Evolutionary conservation across 2,888 invertebrate species (phyloP), one percentile per base, ranked within the genome.

Genomic region (Drosophila recens): DNA sequence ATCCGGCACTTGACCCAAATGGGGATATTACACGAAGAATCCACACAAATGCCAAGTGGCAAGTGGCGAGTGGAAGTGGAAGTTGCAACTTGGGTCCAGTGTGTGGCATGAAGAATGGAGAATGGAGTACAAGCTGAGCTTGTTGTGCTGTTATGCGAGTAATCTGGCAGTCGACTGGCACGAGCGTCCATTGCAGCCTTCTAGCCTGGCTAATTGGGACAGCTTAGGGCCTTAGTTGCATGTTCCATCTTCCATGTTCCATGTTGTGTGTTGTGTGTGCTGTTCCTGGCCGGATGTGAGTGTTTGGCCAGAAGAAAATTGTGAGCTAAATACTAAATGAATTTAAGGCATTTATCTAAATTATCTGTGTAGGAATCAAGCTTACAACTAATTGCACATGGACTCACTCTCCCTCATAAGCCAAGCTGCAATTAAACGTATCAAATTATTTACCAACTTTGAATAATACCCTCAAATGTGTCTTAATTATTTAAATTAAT

Each of bases 161-260:
- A 80, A 67, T 65, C 62, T 75, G 72, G 59, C 65, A 66, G 58
- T 46, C 52, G 72, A 62, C 64, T 67, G 46, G 77, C 66, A 59
- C 62, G 59, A 43, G 83, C 67, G 62, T 75, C 61, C 53, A 59
- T 20, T 49, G 57, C 38, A 57, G 75, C 71, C 64, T 46, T 65
- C 33, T 48, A 65, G 57, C 67, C 63, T 27, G 45, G 67, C 71
- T 88, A 83, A 88, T 86, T 83, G 83, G 82, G 78, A 86, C 89
- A 83, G 77, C 74, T 86, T 70, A 70, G 54, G 67, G 69, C 56
- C 51, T 30, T 46, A 57, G 49, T 51, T 65, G 38, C 36, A 49
- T 43, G 34, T 17, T 43, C 5, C 42, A 36, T 27, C 20, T 36
- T 34, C 34, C 51, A 36, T 49, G 4, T 23, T 34, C 34, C 51